Evolutionary conservation across 2,888 invertebrate species (phyloP).

Genomic region (Lacanobia oleracea): DNA sequence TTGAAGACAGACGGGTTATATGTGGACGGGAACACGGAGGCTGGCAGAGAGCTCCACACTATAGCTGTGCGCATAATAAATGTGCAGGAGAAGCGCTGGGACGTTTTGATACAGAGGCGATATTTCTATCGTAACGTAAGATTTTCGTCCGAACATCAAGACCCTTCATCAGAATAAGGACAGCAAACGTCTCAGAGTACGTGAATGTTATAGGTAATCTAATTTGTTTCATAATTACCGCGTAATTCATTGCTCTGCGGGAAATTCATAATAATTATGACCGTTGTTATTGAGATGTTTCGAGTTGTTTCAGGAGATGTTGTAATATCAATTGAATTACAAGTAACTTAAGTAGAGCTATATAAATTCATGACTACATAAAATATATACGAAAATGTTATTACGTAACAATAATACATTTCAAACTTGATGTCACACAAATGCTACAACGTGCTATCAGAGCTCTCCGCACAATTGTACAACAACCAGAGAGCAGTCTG

Average conservation of each 20-base stretch:
- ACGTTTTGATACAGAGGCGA: too few relatives aligned
- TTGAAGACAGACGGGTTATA: too few relatives aligned
- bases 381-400: not conserved
- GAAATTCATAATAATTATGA: slow-evolving; percentile 54
- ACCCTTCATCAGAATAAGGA: slow-evolving; percentile 40
- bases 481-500: too few relatives aligned
- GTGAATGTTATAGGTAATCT: slow-evolving; percentile 62
- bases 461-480: too few relatives aligned
- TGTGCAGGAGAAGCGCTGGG: too few relatives aligned
- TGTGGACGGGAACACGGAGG: too few relatives aligned
- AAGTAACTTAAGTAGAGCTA: not conserved
- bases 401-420: too few relatives aligned
- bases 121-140: too few relatives aligned
- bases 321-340: not conserved
- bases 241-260: slow-evolving; percentile 55
- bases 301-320: slow-evolving; percentile 2
- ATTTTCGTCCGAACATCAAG: not conserved
- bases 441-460: too few relatives aligned
- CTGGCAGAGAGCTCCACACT: too few relatives aligned
- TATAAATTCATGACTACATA: not conserved
- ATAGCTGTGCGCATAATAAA: too few relatives aligned
- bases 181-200: slow-evolving; percentile 42
- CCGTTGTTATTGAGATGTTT: slow-evolving; percentile 39
- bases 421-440: too few relatives aligned
- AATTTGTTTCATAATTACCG: slow-evolving; percentile 67